phyloP scores from a whole-genome alignment of 2,113 vertebrate genomes.

The Puma concolor region DNA sequence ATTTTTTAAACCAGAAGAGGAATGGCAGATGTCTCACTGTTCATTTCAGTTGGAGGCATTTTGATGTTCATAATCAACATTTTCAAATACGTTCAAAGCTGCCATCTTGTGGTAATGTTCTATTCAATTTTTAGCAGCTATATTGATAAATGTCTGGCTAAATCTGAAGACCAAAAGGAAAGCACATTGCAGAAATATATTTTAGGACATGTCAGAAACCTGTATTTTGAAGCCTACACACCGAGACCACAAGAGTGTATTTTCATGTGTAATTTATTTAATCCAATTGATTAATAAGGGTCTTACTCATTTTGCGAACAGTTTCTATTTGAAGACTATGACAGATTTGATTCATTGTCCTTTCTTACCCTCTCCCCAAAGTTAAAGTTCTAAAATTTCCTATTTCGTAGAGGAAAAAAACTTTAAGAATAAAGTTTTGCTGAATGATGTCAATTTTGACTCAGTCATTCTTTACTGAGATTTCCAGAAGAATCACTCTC shows the following conservation, averaged over 20 bases:
- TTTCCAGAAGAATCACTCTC: background rate
- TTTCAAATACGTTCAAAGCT: background rate
- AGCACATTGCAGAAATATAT: background rate
- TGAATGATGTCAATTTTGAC: background rate
- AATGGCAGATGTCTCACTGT: constrained; percentile 48
- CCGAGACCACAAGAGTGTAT: background rate
- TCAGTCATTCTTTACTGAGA: background rate
- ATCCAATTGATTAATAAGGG: background rate
- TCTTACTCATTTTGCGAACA: background rate
- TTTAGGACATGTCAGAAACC: background rate
- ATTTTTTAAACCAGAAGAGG: constrained; percentile 24
- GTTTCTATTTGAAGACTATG: background rate
- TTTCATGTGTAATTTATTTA: background rate
- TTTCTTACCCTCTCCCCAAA: background rate
- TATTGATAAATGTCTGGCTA: background rate
- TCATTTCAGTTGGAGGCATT: constrained; percentile 58
- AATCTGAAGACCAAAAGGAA: fast-evolving
- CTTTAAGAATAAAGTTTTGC: background rate
- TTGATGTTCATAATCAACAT: background rate
- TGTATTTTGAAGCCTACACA: background rate
- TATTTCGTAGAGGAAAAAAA: background rate
- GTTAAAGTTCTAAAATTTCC: background rate
- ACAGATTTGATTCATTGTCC: background rate
- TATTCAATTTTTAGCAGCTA: background rate
- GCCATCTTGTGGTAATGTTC: constrained; percentile 67